phyloP scores from a whole-genome alignment of 2,888 invertebrate species.

The Xestia xanthographa region DNA sequence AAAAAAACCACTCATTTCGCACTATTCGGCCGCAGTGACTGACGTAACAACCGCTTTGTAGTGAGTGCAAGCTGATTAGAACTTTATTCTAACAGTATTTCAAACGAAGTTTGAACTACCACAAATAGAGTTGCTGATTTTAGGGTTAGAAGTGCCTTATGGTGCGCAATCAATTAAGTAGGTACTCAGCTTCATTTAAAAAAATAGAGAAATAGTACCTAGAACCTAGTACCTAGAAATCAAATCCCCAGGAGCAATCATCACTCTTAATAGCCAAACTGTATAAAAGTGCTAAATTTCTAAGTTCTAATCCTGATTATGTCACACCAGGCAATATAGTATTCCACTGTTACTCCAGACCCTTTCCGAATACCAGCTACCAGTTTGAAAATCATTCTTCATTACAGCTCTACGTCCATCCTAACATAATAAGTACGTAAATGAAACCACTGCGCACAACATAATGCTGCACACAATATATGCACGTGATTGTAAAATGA shows the following conservation, averaged over 20 bases:
- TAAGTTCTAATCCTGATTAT: neutral
- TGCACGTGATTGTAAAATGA: slow-evolving; percentile 76
- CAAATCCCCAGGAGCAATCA: neutral
- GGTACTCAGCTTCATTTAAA: neutral
- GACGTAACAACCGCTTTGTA: too few relatives aligned
- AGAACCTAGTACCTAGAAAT: too few relatives aligned
- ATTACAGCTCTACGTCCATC: slow-evolving; percentile 5
- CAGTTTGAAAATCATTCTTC: neutral
- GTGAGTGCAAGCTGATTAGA: too few relatives aligned
- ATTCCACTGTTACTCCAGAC: neutral
- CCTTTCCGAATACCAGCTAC: neutral
- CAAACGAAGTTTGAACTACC: too few relatives aligned
- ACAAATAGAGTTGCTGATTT: too few relatives aligned
- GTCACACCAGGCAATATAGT: neutral
- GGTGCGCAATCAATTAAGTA: neutral
- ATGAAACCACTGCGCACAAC: slow-evolving; percentile 37
- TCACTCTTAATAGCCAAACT: neutral
- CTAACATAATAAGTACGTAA: slow-evolving; percentile 47
- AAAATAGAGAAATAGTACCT: too few relatives aligned
- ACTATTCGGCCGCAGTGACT: too few relatives aligned
- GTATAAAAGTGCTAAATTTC: too few relatives aligned
- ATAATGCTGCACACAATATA: slow-evolving; percentile 65
- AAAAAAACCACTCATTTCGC: too few relatives aligned
- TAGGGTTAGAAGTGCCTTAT: too few relatives aligned
- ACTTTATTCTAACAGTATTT: too few relatives aligned